These are phyloP conservation scores for Tachysurus fulvidraco DNA, from an alignment of 2,113 vertebrate species.

Conservation along the genomic window DNA sequence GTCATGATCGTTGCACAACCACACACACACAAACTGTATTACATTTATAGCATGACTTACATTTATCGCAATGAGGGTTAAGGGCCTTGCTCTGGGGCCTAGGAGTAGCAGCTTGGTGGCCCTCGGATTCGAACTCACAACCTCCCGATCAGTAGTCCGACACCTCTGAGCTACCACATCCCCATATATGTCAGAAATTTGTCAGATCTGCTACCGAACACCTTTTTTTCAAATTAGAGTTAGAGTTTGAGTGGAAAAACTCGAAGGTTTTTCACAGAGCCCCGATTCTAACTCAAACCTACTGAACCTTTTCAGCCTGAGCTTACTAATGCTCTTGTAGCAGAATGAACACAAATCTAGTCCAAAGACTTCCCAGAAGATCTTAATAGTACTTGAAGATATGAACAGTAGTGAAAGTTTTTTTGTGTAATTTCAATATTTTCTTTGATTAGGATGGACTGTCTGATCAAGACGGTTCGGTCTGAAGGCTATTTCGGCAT, in stretches of 20 bases:
- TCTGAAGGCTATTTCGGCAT: constrained; percentile 84
- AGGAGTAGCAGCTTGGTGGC: too few relatives aligned
- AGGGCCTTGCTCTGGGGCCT: too few relatives aligned
- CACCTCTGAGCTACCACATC: too few relatives aligned
- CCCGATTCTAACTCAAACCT: neutral
- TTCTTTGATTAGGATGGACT: constrained; percentile 75
- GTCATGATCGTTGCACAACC: neutral
- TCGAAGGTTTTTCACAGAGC: neutral
- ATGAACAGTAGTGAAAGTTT: neutral
- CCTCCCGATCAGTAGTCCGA: too few relatives aligned
- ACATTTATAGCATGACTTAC: too few relatives aligned
- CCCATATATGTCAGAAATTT: too few relatives aligned
- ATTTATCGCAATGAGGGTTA: too few relatives aligned
- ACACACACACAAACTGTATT: neutral
- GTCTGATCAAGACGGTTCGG: constrained; percentile 78
- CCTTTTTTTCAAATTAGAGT: neutral
- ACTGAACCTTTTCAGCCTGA: neutral
- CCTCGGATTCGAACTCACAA: too few relatives aligned
- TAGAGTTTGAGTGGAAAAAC: neutral
- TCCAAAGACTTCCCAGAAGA: neutral
- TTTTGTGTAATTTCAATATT: constrained; percentile 1
- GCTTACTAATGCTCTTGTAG: neutral
- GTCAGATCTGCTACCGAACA: too few relatives aligned
- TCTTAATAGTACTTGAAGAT: too few relatives aligned
- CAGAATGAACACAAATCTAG: neutral